Percentiles rank a stretch among this genome's conserved stretches.
These are phyloP conservation scores for Bambusicola thoracicus DNA, from an alignment of 2,113 vertebrate genomes.

Conservation along the genomic window DNA sequence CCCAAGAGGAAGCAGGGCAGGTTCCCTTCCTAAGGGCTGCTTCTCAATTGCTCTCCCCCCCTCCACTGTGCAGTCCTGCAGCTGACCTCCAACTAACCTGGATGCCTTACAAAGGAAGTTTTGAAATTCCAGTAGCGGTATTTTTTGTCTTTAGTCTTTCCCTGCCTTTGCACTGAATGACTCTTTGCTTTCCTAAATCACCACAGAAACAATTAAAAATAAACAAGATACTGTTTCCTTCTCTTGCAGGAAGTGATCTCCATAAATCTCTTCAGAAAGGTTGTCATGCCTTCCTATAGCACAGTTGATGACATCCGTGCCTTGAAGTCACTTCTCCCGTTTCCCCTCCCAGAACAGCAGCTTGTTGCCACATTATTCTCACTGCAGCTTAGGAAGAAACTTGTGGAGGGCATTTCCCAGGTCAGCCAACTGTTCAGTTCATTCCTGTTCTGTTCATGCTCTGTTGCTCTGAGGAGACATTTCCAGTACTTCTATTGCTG, in stretches of 20 bases:
- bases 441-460: not conserved
- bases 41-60: not conserved
- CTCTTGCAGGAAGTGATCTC: conserved; percentile 15
- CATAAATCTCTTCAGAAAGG: conserved; percentile 33
- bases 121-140: not conserved
- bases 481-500: not conserved
- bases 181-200: conserved; percentile 26
- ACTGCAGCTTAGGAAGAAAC: not conserved
- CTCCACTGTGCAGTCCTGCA: not conserved
- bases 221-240: not conserved
- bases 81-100: not conserved
- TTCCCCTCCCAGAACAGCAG: not conserved
- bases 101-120: conserved; percentile 25
- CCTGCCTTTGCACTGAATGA: not conserved
- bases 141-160: conserved; percentile 54
- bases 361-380: not conserved
- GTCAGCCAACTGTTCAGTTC: not conserved
- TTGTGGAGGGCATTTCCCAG: not conserved
- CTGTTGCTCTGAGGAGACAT: not conserved
- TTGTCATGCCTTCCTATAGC: not conserved
- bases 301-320: rapidly evolving
- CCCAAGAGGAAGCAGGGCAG: not conserved
- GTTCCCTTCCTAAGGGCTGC: not conserved
- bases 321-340: conserved; percentile 9
- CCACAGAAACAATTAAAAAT: conserved; percentile 1